Evolutionary conservation across 2,113 vertebrate species (phyloP).

Genomic region (Burhinus oedicnemus): DNA sequence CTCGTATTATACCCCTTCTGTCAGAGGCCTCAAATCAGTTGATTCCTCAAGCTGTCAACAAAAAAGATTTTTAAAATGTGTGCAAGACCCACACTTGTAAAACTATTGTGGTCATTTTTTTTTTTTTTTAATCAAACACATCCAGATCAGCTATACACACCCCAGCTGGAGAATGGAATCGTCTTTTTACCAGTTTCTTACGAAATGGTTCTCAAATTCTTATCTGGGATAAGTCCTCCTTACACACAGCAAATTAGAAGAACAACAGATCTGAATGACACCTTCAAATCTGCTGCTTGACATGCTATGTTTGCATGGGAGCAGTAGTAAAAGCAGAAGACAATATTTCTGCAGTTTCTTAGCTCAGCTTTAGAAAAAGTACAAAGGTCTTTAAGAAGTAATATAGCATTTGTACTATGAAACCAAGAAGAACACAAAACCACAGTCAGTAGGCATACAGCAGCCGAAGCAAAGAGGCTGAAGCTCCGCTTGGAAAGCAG

Average conservation of each 20-base stretch:
- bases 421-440: conserved; percentile 2
- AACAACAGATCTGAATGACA: background rate
- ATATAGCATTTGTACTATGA: background rate
- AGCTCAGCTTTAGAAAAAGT: background rate
- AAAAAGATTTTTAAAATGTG: background rate
- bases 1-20: background rate
- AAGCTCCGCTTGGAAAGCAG: background rate
- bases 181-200: background rate
- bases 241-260: background rate
- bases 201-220: background rate
- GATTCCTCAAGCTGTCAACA: background rate
- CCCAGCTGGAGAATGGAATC: background rate
- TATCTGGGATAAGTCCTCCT: background rate
- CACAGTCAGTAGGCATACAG: background rate
- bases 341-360: background rate
- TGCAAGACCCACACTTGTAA: background rate
- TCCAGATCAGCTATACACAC: background rate
- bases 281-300: background rate
- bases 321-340: background rate
- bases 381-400: background rate
- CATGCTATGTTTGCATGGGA: background rate
- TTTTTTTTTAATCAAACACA: background rate
- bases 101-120: background rate
- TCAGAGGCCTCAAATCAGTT: background rate
- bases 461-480: background rate